Percentiles rank a stretch among this genome's conserved stretches.
Evolutionary conservation across 2,797 vertebrate species (phyloP).

Genomic region (Melanotaenia parkinsoni): DNA sequence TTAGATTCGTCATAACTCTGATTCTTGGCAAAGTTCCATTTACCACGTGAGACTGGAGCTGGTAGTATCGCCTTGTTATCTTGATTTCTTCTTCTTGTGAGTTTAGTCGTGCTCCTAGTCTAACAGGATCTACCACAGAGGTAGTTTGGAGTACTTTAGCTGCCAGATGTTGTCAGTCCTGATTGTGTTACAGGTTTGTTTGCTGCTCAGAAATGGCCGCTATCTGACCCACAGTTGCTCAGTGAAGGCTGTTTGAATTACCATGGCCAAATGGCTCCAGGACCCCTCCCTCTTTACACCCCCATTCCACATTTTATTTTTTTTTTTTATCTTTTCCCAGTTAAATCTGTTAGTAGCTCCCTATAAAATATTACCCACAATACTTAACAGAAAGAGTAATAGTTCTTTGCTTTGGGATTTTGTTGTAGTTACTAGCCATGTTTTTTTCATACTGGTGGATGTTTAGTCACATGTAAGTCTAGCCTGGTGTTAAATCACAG

Average conservation of each 20-base stretch:
- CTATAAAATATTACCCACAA: no score
- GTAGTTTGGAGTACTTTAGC: background rate
- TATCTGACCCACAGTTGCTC: background rate
- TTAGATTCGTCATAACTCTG: background rate
- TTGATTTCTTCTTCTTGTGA: no score
- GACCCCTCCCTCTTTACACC: no score
- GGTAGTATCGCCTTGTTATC: no score
- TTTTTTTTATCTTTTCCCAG: no score
- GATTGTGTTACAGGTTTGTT: background rate
- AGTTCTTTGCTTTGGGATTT: no score
- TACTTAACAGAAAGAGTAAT: no score
- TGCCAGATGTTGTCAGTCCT: background rate
- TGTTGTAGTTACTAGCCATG: background rate
- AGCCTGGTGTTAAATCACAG: background rate
- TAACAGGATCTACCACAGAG: background rate
- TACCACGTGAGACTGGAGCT: background rate
- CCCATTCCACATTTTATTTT: no score
- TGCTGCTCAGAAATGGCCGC: background rate
- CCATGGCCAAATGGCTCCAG: no score
- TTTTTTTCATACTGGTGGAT: conserved; percentile 15
- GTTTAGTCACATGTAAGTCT: background rate
- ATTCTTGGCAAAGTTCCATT: background rate
- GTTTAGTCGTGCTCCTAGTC: background rate
- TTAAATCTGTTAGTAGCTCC: no score
- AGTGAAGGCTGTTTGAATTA: background rate